A percentile compares a stretch with the other conserved stretches of the same genome.
Evolutionary conservation across 2,113 vertebrate species (phyloP).

Genomic region (Piprites chloris): DNA sequence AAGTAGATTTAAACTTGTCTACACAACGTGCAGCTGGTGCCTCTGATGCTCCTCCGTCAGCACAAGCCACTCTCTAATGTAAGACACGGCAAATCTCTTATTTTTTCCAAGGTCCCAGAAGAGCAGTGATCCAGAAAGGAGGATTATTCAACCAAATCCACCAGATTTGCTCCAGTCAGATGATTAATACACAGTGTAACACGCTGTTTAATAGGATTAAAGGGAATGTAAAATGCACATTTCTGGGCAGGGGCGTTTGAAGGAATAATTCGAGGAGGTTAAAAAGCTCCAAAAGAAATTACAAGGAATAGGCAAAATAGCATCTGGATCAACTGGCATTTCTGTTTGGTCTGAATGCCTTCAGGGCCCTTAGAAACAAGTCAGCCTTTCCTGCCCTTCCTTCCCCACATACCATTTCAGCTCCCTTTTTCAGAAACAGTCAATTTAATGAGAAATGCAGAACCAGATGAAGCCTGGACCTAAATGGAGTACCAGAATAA

Average conservation of each 20-base stretch:
- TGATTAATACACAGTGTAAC: constrained; percentile 54
- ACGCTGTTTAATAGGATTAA: constrained; percentile 39
- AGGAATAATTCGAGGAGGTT: not conserved
- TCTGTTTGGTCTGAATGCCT: not conserved
- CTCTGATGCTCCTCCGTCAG: not conserved
- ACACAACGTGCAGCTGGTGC: not conserved
- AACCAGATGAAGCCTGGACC: not conserved
- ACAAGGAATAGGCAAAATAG: not conserved
- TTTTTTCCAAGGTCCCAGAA: constrained; percentile 41
- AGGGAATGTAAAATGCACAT: constrained; percentile 14
- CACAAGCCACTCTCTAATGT: not conserved
- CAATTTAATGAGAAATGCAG: not conserved
- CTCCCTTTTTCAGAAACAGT: not conserved
- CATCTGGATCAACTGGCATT: not conserved
- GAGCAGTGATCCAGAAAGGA: constrained; percentile 46
- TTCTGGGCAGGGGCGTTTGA: constrained; percentile 16
- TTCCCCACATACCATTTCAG: not conserved
- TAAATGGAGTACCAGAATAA: not conserved
- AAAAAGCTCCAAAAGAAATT: not conserved
- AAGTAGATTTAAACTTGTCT: not conserved
- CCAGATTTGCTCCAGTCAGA: constrained; percentile 62
- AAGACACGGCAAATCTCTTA: not conserved
- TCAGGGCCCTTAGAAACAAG: not conserved
- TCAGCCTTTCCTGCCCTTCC: not conserved
- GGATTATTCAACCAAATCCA: constrained; percentile 54